A percentile compares a stretch with the other conserved stretches of the same genome.
Evolutionary conservation across 2,888 invertebrate species (phyloP).

Genomic region (Caenorhabditis becei): DNA sequence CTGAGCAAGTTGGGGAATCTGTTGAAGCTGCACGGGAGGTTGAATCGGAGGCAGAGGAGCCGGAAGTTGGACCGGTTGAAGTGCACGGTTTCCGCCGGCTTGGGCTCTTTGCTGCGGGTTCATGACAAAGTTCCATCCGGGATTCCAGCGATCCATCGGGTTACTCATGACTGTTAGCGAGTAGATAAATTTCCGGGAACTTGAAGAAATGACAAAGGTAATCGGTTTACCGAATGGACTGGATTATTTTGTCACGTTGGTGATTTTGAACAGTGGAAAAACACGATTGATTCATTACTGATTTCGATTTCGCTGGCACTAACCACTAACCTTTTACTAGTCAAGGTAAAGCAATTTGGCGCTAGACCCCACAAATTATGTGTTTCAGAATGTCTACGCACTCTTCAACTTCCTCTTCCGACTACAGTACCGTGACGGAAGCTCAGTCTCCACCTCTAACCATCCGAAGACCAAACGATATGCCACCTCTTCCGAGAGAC

Average conservation of each 20-base stretch:
- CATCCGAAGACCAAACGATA: slow-evolving; percentile 28
- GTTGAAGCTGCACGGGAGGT: too few species aligned
- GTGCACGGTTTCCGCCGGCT: slow-evolving; percentile 53
- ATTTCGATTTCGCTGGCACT: neutral
- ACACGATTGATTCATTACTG: neutral
- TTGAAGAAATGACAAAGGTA: neutral
- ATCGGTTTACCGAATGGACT: neutral
- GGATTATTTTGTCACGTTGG: neutral
- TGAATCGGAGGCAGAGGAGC: neutral
- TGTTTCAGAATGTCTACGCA: neutral
- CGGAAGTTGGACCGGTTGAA: slow-evolving; percentile 9
- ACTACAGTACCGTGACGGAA: neutral
- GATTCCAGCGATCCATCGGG: slow-evolving; percentile 35
- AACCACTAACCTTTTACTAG: neutral
- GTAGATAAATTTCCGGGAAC: neutral
- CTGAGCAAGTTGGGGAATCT: too few species aligned
- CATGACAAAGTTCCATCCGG: slow-evolving; percentile 35
- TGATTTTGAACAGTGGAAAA: neutral
- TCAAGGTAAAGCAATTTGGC: neutral
- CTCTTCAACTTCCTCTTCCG: slow-evolving; percentile 4
- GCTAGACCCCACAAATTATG: too few species aligned
- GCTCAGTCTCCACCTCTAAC: slow-evolving; percentile 4
- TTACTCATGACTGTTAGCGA: slow-evolving; percentile 6
- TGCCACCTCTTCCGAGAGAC: slow-evolving; percentile 12
- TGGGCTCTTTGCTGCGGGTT: slow-evolving; percentile 42